A percentile compares a stretch with the other conserved stretches of the same genome.
Evolutionary conservation across 1,140 invertebrate genomes (phyloP).

Genomic region (Sarcophaga peregrina): DNA sequence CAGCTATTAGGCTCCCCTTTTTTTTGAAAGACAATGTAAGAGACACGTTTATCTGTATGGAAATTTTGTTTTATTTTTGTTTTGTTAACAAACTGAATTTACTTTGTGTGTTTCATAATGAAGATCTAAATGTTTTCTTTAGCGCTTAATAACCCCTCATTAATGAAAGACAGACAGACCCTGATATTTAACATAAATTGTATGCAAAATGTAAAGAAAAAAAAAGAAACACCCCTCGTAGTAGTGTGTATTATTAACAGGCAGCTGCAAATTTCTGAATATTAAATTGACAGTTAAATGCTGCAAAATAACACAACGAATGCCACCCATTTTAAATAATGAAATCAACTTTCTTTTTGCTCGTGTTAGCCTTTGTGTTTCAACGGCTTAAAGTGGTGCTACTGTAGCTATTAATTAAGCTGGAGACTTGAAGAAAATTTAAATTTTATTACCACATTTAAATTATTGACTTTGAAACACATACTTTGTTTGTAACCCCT

Average conservation of each 20-base stretch:
- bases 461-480: neutral
- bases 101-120: neutral
- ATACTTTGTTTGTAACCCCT: too few relatives aligned
- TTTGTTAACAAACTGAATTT: too few relatives aligned
- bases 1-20: too few relatives aligned
- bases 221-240: too few relatives aligned
- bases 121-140: slow-evolving; percentile 5
- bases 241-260: neutral
- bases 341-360: neutral
- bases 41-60: too few relatives aligned
- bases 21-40: too few relatives aligned
- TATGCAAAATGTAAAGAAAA: neutral
- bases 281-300: slow-evolving; percentile 3
- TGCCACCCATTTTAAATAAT: neutral
- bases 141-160: neutral
- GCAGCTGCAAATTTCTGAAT: neutral
- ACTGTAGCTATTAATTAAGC: neutral
- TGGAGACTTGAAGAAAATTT: neutral
- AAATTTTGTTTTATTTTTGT: too few relatives aligned
- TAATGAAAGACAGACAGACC: neutral
- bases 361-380: neutral
- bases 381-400: neutral
- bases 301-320: neutral
- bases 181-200: neutral
- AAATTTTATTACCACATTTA: neutral